Conservation (phyloP, 1,140 invertebrate genomes). For the Proales similis region DNA sequence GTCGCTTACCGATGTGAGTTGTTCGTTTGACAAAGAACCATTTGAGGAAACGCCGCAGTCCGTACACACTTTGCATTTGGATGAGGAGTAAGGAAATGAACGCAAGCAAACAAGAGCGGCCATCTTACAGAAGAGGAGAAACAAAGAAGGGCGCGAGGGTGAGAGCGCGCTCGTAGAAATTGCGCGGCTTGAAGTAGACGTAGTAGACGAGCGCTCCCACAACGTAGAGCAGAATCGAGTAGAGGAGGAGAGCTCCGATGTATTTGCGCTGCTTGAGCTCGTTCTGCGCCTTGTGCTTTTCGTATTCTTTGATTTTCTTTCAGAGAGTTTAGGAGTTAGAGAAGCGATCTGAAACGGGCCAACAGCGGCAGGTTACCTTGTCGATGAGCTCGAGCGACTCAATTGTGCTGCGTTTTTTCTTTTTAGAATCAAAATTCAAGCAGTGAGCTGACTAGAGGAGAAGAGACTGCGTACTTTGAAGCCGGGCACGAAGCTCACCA, state of each 20-base stretch:
- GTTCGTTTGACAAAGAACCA: conserved; percentile 77
- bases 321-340: conserved; percentile 40
- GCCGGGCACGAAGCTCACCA: background rate
- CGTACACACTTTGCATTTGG: conserved; percentile 59
- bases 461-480: conserved; percentile 7
- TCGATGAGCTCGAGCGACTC: conserved; percentile 66
- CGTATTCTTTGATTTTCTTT: conserved; percentile 69
- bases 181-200: conserved; percentile 66
- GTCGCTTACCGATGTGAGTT: conserved; percentile 60
- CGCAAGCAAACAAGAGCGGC: background rate
- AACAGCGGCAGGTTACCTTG: conserved; percentile 50
- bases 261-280: conserved; percentile 70
- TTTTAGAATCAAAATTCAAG: conserved; percentile 52
- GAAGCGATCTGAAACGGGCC: background rate
- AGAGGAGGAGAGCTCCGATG: conserved; percentile 68
- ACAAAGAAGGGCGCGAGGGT: conserved; percentile 66
- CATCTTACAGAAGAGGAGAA: conserved; percentile 69
- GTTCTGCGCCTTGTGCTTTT: conserved; percentile 68
- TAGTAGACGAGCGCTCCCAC: conserved; percentile 67
- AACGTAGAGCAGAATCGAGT: conserved; percentile 71
- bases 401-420: conserved; percentile 72
- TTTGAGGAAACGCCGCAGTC: conserved; percentile 65
- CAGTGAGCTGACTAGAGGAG: background rate
- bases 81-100: conserved; percentile 18
- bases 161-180: conserved; percentile 62